phyloP scores from a whole-genome alignment of 2,113 vertebrate species.

The Menidia beryllina region DNA sequence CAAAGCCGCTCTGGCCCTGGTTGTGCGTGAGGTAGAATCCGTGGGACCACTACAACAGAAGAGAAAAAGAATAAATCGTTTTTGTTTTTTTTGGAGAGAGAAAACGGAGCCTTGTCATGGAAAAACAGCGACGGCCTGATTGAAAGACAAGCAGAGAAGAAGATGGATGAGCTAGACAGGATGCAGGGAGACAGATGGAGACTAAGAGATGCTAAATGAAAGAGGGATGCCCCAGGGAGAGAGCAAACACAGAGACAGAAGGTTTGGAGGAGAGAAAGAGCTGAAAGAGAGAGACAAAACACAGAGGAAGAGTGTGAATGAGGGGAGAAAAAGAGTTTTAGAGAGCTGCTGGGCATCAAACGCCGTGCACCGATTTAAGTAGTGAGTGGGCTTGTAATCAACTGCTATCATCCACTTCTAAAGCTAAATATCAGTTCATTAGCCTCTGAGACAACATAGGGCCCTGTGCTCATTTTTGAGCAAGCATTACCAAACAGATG shows the following conservation, averaged over 20 bases:
- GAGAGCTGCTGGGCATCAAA: constrained; percentile 54
- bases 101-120: constrained; percentile 2
- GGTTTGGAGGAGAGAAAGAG: constrained; percentile 46
- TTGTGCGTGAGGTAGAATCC: constrained; percentile 98
- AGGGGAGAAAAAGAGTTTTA: constrained; percentile 20
- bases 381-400: constrained; percentile 45
- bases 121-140: constrained; percentile 7
- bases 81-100: no score
- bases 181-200: constrained; percentile 70
- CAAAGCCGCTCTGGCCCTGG: constrained; percentile 95
- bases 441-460: constrained; percentile 31
- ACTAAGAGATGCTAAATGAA: constrained; percentile 63
- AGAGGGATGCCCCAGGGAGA: constrained; percentile 45
- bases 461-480: not conserved
- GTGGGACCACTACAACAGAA: constrained; percentile 91
- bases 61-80: not conserved
- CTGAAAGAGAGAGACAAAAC: constrained; percentile 44
- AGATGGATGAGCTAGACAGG: constrained; percentile 26
- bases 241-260: constrained; percentile 42
- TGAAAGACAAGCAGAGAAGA: constrained; percentile 26
- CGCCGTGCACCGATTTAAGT: constrained; percentile 30
- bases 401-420: constrained; percentile 47
- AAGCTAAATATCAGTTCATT: constrained; percentile 42
- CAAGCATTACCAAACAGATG: constrained; percentile 30
- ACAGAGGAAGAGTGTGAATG: constrained; percentile 32